Conservation (phyloP, 2,888 invertebrate genomes). For the Drosophila limbata region DNA sequence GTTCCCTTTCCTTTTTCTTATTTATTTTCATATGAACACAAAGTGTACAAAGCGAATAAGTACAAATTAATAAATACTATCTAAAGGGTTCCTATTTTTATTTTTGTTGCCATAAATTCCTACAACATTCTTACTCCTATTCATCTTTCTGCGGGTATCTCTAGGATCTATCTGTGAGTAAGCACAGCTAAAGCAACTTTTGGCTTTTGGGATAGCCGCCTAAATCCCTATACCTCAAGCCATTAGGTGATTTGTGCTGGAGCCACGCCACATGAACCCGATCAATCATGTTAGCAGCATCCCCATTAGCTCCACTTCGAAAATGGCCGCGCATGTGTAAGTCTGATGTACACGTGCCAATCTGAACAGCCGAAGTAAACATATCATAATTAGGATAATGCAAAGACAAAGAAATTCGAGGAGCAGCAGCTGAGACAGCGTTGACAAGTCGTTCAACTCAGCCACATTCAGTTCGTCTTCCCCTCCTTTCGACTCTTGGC, state of each 20-base stretch:
- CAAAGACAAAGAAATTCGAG: slow-evolving; percentile 42
- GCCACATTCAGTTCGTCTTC: slow-evolving; percentile 19
- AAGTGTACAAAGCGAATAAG: no score
- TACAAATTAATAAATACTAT: neutral
- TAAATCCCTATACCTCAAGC: neutral
- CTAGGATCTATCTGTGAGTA: neutral
- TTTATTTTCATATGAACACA: no score
- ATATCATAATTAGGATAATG: slow-evolving; percentile 72
- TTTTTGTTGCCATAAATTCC: neutral
- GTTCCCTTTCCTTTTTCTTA: no score
- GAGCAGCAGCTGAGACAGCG: slow-evolving; percentile 37
- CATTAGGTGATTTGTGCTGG: slow-evolving; percentile 29
- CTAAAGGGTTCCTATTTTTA: neutral
- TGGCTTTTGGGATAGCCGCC: neutral
- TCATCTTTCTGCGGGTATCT: slow-evolving; percentile 1
- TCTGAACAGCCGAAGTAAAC: slow-evolving; percentile 36
- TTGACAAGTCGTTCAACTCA: slow-evolving; percentile 59
- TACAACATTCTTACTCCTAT: neutral
- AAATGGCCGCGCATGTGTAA: slow-evolving; percentile 9
- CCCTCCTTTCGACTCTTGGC: slow-evolving; percentile 27
- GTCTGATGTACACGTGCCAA: slow-evolving; percentile 53
- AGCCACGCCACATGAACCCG: slow-evolving; percentile 18
- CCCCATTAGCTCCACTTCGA: slow-evolving; percentile 29
- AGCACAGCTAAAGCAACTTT: neutral
- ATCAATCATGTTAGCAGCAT: slow-evolving; percentile 51